Conservation (phyloP, 1,140 invertebrate species). For the Diachasmimorpha longicaudata region DNA sequence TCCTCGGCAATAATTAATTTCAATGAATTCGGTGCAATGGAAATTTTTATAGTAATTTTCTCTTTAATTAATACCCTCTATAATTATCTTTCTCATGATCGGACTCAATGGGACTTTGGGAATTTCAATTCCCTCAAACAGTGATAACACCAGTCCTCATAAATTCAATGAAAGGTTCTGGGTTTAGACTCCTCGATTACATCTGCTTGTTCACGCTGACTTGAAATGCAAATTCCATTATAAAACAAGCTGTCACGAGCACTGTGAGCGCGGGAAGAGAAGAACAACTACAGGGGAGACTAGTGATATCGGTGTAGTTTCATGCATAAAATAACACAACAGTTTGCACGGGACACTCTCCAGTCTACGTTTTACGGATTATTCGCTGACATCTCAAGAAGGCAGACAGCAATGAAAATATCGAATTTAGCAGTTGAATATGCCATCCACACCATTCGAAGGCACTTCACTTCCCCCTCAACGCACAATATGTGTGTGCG, state of each 20-base stretch:
- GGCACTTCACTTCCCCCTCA: not conserved
- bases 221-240: constrained; percentile 35
- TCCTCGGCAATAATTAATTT: no score
- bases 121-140: not conserved
- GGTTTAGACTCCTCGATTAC: not conserved
- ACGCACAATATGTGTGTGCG: not conserved
- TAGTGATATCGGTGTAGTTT: not conserved
- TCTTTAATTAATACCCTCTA: no score
- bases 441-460: no score
- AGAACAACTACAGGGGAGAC: not conserved
- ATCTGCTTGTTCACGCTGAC: not conserved
- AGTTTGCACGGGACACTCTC: constrained; percentile 19
- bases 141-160: not conserved
- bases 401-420: not conserved
- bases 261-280: constrained; percentile 5
- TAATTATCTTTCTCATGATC: no score
- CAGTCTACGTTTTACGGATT: not conserved
- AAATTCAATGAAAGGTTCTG: not conserved
- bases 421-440: not conserved
- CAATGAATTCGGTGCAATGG: no score
- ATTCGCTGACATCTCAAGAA: not conserved
- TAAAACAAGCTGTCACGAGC: constrained; percentile 28
- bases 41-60: no score
- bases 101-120: no score
- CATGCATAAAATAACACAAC: constrained; percentile 30